These are phyloP conservation scores for Acanthis flammea DNA, from an alignment of 2,797 vertebrate genomes.

Conservation along the genomic window DNA sequence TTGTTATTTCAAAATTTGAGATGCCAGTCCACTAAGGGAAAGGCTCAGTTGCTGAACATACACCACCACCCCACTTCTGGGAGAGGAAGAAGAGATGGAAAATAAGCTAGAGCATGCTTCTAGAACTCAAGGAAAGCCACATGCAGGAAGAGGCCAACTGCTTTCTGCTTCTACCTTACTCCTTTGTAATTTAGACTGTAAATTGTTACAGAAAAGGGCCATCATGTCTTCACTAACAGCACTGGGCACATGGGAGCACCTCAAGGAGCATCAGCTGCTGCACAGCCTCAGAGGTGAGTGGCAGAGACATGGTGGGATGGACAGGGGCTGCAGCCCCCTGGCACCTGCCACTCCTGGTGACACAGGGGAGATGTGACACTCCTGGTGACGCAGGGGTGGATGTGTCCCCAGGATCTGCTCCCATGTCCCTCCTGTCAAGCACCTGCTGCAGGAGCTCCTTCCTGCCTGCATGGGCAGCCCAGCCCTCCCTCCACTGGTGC, in stretches of 20 bases:
- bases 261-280: not conserved
- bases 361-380: fast-evolving
- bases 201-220: not conserved
- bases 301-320: not conserved
- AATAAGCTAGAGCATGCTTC: not conserved
- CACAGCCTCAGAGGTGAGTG: fast-evolving
- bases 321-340: not conserved
- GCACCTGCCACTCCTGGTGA: fast-evolving
- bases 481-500: not conserved
- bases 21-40: not conserved
- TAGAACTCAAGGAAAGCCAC: not conserved
- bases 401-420: not conserved
- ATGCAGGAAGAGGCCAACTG: not conserved
- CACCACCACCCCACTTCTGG: not conserved
- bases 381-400: not conserved
- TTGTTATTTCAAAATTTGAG: not conserved
- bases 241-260: not conserved
- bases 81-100: not conserved
- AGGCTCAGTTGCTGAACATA: not conserved
- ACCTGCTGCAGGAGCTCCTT: not conserved
- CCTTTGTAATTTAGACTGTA: not conserved
- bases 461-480: not conserved
- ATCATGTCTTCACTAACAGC: not conserved
- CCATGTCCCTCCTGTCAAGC: fast-evolving
- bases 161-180: not conserved